Base-by-base conservation (phyloP, 2,797 vertebrate genomes). In the Lycodopsis pacificus region DNA sequence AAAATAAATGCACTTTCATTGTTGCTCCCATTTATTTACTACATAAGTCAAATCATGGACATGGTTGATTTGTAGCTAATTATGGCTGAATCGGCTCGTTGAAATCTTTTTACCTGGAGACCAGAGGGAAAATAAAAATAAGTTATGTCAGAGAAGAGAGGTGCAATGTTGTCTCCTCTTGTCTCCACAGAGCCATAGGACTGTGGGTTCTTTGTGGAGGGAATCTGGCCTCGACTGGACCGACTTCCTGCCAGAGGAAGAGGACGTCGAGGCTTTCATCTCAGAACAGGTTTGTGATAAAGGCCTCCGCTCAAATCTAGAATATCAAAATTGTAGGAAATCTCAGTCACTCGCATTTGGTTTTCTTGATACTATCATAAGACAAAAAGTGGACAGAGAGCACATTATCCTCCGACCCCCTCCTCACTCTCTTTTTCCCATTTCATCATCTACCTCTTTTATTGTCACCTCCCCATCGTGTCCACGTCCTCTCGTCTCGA, bases 111-210 rank as follows among this genome's bases (percentile, higher is more conserved):
- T 7, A 14, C 15, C 70, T 61, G 42, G 27, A 46, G 38, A 7
- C 32, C 32, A 4, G 17, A 44, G 32, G 25, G 22, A 42, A 15
- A 15, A 19, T 58, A 53, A 22, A 53, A 22, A 53, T 3, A 9
- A 12, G 9, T 2, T 57, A 4, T 15, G 9, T 30, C 5, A 27
- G 42, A 66, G 12, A 44, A 22, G 15, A 44, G 25, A 67, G 12
- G 22, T 67, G 20, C 56, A 58, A 78, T 17, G 12, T 32, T 59
- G 30, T 69, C 14, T 71, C 12, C 0, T 51, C 73, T 67, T 59
- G 66, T 90, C 56, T 87, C 93, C 84, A 63, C 92, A 99, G 98
- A 98, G 98, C 97, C 97, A 99, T 97, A 98, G 97, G 94, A 97
- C 96, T 96, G 97, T 98, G 81, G 97, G 96, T 83, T 95, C 95